phyloP scores from a whole-genome alignment of 2,888 invertebrate genomes.

The Ceramica pisi region DNA sequence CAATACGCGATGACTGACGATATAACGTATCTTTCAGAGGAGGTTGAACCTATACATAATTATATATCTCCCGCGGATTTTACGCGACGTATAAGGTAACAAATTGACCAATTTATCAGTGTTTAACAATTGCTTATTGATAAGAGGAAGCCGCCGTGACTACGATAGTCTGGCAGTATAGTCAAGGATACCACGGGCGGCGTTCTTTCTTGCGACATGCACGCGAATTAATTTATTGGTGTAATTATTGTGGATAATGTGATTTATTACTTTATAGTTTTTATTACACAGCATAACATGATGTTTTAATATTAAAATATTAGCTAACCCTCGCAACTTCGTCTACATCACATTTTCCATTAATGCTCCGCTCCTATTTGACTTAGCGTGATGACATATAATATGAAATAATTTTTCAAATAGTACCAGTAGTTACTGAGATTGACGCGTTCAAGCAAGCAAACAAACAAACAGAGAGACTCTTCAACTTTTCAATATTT shows the following conservation, averaged over 20 bases:
- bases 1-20: constrained; percentile 30
- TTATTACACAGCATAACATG: not conserved
- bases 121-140: constrained; percentile 71
- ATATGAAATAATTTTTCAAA: too few species aligned
- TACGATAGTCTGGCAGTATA: constrained; percentile 43
- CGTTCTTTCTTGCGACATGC: constrained; percentile 11
- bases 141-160: constrained; percentile 55
- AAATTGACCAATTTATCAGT: constrained; percentile 77
- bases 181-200: constrained; percentile 38
- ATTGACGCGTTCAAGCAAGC: too few species aligned
- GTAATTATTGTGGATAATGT: constrained; percentile 10
- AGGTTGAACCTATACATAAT: constrained; percentile 46
- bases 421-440: too few species aligned
- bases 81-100: constrained; percentile 65
- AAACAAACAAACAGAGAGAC: too few species aligned
- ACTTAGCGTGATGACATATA: too few species aligned
- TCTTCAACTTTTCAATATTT: too few species aligned
- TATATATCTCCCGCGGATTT: constrained; percentile 47
- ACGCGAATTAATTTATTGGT: constrained; percentile 30
- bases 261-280: constrained; percentile 6
- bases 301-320: too few species aligned
- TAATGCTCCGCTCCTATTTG: too few species aligned
- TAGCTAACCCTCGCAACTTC: too few species aligned
- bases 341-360: too few species aligned
- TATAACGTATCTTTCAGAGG: constrained; percentile 38